Percentiles rank a stretch among this genome's conserved stretches.
Conservation (phyloP, 2,113 vertebrate species). For the Eurypyga helias region DNA sequence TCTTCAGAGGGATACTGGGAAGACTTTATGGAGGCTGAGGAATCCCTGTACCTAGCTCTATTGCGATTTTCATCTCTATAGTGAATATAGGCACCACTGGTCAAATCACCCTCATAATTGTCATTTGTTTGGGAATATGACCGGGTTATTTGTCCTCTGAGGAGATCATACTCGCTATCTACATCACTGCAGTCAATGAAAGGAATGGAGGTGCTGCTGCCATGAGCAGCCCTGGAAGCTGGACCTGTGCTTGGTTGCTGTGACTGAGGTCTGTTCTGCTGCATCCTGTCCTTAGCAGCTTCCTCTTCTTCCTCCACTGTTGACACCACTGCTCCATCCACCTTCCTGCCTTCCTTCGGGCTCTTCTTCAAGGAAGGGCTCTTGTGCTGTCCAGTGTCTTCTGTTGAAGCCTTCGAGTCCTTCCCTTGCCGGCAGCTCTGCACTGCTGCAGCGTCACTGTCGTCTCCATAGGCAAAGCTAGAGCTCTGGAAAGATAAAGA, state of each 20-base stretch:
- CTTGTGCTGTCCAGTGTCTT: conserved; percentile 69
- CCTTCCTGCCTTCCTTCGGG: conserved; percentile 71
- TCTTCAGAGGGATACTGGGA: conserved; percentile 75
- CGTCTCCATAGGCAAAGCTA: conserved; percentile 75
- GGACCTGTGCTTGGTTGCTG: conserved; percentile 94
- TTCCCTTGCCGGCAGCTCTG: conserved; percentile 74
- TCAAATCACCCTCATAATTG: conserved; percentile 82
- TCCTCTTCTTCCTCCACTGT: conserved; percentile 77
- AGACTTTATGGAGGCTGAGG: conserved; percentile 72
- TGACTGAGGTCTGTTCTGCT: conserved; percentile 76
- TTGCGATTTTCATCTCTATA: conserved; percentile 76
- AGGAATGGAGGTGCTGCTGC: conserved; percentile 86
- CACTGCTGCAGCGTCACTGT: conserved; percentile 68
- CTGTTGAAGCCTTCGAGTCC: conserved; percentile 77
- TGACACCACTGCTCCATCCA: conserved; percentile 53
- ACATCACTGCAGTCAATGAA: conserved; percentile 90
- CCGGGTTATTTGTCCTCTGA: conserved; percentile 79
- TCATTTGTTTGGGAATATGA: conserved; percentile 85
- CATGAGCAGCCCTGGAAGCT: conserved; percentile 85
- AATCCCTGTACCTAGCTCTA: conserved; percentile 76
- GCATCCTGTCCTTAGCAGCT: conserved; percentile 71
- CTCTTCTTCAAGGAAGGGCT: conserved; percentile 83
- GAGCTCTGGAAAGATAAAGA: conserved; percentile 76
- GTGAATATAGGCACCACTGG: conserved; percentile 74
- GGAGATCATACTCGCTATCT: conserved; percentile 86